phyloP scores from a whole-genome alignment of 2,113 vertebrate species.

The Cryptoleucopteryx plumbea region DNA sequence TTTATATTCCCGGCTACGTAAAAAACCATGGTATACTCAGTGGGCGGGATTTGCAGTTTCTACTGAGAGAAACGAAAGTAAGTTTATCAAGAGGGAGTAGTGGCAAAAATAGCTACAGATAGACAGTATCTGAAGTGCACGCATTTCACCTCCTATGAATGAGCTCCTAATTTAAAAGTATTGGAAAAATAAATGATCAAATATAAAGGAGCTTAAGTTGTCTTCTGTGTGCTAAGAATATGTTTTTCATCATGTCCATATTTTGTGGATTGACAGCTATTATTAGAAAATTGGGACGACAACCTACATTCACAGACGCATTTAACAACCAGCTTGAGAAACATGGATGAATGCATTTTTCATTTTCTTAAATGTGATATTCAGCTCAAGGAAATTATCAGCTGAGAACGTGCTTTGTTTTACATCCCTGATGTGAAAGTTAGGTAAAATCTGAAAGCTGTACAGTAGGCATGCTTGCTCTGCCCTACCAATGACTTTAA shows the following conservation, averaged over 20 bases:
- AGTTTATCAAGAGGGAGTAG: neutral
- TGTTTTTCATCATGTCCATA: neutral
- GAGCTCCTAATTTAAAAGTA: neutral
- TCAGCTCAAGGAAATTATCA: neutral
- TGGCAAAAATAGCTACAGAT: neutral
- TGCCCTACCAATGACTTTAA: slow-evolving; percentile 9
- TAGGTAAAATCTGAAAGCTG: neutral
- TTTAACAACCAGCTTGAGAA: neutral
- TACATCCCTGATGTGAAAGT: neutral
- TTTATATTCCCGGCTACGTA: slow-evolving; percentile 91
- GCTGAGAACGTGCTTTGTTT: neutral
- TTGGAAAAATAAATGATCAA: neutral
- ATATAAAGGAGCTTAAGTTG: neutral
- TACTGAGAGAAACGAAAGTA: slow-evolving; percentile 91
- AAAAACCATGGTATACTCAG: slow-evolving; percentile 98
- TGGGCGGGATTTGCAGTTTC: slow-evolving; percentile 93
- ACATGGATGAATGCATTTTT: neutral
- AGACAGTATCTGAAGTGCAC: neutral
- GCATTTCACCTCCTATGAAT: neutral
- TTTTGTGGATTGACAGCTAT: neutral
- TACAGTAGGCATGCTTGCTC: neutral
- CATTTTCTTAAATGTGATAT: neutral
- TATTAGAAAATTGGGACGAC: neutral
- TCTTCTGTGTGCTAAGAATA: neutral
- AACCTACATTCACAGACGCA: neutral